phyloP scores from a whole-genome alignment of 2,113 vertebrate species.

The Noturus placidus region DNA sequence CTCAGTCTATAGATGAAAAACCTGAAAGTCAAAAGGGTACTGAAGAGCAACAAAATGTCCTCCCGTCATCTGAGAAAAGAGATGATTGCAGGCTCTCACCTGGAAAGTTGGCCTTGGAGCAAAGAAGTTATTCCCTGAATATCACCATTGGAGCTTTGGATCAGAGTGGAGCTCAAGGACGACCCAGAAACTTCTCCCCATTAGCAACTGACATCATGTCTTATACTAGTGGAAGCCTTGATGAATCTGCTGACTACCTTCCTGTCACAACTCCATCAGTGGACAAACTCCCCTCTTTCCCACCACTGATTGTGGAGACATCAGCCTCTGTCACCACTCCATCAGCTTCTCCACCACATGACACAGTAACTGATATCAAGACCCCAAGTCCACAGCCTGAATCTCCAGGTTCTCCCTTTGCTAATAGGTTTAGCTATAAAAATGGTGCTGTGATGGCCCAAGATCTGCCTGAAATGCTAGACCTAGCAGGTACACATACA shows the following conservation, averaged over 20 bases:
- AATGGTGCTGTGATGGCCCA: slow-evolving; percentile 88
- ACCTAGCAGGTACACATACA: slow-evolving; percentile 87
- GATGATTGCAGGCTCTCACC: slow-evolving; percentile 88
- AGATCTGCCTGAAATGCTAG: slow-evolving; percentile 96
- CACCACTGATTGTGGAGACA: slow-evolving; percentile 75
- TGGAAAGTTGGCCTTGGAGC: slow-evolving; percentile 94
- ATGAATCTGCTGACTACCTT: slow-evolving; percentile 89
- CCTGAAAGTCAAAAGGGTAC: slow-evolving; percentile 74
- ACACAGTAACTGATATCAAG: slow-evolving; percentile 56
- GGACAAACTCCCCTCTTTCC: slow-evolving; percentile 85
- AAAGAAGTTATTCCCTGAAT: slow-evolving; percentile 97
- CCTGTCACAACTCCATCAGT: slow-evolving; percentile 87
- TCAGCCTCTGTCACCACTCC: slow-evolving; percentile 69
- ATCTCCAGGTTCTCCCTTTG: slow-evolving; percentile 78
- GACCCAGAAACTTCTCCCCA: slow-evolving; percentile 86
- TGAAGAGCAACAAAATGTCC: slow-evolving; percentile 75
- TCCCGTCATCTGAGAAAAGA: slow-evolving; percentile 80
- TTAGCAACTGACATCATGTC: slow-evolving; percentile 95
- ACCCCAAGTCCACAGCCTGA: slow-evolving; percentile 70
- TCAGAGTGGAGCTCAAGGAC: slow-evolving; percentile 85
- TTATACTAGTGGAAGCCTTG: slow-evolving; percentile 91
- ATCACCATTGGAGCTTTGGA: slow-evolving; percentile 90
- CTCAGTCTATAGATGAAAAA: slow-evolving; percentile 66
- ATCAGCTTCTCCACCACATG: slow-evolving; percentile 69
- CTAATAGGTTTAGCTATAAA: slow-evolving; percentile 81